Evolutionary conservation across 2,888 invertebrate genomes (phyloP).

Genomic region (Chaetoderma sp.): DNA sequence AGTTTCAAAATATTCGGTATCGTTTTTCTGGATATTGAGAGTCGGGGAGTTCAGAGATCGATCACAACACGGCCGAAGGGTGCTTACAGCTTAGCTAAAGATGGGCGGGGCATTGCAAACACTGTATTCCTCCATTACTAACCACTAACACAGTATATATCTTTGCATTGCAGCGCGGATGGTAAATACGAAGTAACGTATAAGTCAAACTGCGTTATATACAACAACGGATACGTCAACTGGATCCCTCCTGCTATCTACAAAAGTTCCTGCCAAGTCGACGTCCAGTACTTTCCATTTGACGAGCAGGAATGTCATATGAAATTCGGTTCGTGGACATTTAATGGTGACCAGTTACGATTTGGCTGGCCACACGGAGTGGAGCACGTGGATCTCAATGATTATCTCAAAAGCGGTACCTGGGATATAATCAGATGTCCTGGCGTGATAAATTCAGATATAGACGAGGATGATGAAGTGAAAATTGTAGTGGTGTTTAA

Average conservation of each 20-base stretch:
- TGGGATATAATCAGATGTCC: slow-evolving; percentile 69
- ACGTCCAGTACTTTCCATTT: slow-evolving; percentile 99
- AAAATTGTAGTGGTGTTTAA: slow-evolving; percentile 84
- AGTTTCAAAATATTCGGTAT: too few species aligned
- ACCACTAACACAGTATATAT: not conserved
- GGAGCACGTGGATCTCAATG: slow-evolving; percentile 64
- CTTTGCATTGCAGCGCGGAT: slow-evolving; percentile 84
- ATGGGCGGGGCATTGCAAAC: too few species aligned
- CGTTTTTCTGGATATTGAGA: too few species aligned
- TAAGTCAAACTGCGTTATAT: slow-evolving; percentile 98
- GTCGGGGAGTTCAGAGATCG: too few species aligned
- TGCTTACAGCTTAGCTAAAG: too few species aligned
- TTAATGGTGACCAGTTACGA: slow-evolving; percentile 62
- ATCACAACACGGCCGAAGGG: too few species aligned
- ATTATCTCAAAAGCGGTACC: slow-evolving; percentile 68
- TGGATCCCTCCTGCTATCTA: slow-evolving; percentile 99
- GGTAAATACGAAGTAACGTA: slow-evolving; percentile 99
- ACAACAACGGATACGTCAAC: slow-evolving; percentile 92
- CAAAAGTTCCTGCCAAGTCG: slow-evolving; percentile 98
- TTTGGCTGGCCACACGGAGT: slow-evolving; percentile 60
- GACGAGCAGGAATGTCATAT: slow-evolving; percentile 99
- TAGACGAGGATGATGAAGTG: slow-evolving; percentile 51
- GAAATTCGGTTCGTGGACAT: slow-evolving; percentile 86
- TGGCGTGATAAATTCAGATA: slow-evolving; percentile 49
- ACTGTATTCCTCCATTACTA: not conserved